Base-by-base conservation (phyloP, 2,888 invertebrate genomes). In the Noctua pronuba region DNA sequence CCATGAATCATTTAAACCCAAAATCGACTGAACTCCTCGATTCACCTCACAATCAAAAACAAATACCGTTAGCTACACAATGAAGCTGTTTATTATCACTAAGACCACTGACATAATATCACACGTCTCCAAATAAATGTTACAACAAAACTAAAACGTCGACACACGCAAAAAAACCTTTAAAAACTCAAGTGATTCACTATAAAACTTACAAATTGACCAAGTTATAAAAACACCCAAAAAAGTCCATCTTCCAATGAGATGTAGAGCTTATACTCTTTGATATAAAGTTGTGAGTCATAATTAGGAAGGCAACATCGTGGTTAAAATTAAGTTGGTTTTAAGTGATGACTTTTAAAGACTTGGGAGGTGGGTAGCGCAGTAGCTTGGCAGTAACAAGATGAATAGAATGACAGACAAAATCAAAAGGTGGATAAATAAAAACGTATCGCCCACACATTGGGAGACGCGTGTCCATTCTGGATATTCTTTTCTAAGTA, bases 91-190 rank as follows among this genome's bases (percentile, higher is more conserved):
- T 93, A 92, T 93, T 92, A 90, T 90, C 91, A 90, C 89, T 87
- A 90, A 87, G 88, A 89, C 91, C 90, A 79, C 94, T 95, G 95
- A 95, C 96, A 95, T 95, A 95, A 96, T 95, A 96, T 95, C 93
- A 92, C 91, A 92, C 90, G 90, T 90, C 93, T 92, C 90, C 90
- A 92, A 93, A 93, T 91, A 94, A 94, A 92, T 88, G 86, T 89
- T 87, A 88, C 88, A 92, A 94, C 91, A 93, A 93, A 94, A 93
- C 89, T 85, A 88, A 91, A 91, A 91, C 89, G 91, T 89, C 85
- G 83, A 88, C 81, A 82, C 76, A 89, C 83, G 89, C 92, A 91
- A 92, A 88, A 91, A 88, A 87, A 79, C 82, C 76, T 82, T 72
- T 60, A 92, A 90, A 91, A 90, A 88, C 90, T 94, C 91, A 93